phyloP scores from a whole-genome alignment of 2,888 invertebrate species.

The Epirrita christyi region DNA sequence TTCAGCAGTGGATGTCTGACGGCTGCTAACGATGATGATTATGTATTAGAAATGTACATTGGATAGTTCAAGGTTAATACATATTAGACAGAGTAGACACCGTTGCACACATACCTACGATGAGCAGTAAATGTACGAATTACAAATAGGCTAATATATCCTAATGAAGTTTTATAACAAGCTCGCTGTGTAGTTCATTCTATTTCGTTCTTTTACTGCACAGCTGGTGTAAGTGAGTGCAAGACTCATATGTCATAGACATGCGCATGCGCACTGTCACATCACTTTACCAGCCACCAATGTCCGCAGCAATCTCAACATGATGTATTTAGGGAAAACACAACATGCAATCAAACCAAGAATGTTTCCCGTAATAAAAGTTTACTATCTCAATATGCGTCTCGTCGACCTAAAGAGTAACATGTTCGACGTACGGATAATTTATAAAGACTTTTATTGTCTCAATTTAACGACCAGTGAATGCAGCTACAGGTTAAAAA shows the following conservation, averaged over 20 bases:
- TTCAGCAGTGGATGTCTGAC: too few relatives aligned
- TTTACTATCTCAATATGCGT: slow-evolving; percentile 75
- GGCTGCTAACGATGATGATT: too few relatives aligned
- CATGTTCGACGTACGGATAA: slow-evolving; percentile 68
- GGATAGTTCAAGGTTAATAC: too few relatives aligned
- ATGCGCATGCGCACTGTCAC: neutral
- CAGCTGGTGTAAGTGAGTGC: too few relatives aligned
- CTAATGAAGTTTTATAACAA: too few relatives aligned
- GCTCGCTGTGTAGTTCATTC: too few relatives aligned
- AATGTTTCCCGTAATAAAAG: slow-evolving; percentile 74
- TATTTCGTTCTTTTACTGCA: too few relatives aligned
- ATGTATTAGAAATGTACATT: too few relatives aligned
- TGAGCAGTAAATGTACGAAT: neutral
- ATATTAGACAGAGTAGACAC: too few relatives aligned
- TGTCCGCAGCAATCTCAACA: slow-evolving; percentile 30
- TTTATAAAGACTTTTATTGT: slow-evolving; percentile 77
- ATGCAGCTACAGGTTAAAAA: slow-evolving; percentile 10
- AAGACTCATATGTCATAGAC: too few relatives aligned
- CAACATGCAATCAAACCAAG: slow-evolving; percentile 58
- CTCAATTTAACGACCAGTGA: slow-evolving; percentile 64
- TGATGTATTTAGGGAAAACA: slow-evolving; percentile 41
- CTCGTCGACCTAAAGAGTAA: slow-evolving; percentile 66
- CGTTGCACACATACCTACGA: too few relatives aligned
- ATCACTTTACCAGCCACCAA: slow-evolving; percentile 24
- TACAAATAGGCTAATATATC: too few relatives aligned